Evolutionary conservation across 2,888 invertebrate species (phyloP).

Genomic region (Oasisia sp.): DNA sequence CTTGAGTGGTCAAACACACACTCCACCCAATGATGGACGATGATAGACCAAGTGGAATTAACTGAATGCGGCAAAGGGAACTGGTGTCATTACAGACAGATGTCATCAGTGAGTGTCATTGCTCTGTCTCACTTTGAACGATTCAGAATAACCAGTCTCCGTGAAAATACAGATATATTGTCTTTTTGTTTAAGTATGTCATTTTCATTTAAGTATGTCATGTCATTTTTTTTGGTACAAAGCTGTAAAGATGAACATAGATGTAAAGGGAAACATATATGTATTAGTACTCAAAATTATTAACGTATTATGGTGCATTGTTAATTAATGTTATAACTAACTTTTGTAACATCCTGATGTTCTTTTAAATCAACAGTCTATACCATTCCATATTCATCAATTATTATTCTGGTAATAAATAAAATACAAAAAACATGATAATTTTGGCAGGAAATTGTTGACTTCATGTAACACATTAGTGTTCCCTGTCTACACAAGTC

Average conservation of each 20-base stretch:
- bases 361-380: neutral
- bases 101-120: neutral
- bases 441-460: too few species aligned
- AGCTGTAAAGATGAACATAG: too few species aligned
- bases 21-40: neutral
- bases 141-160: neutral
- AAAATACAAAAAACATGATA: neutral
- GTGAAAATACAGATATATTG: neutral
- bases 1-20: neutral
- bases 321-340: too few species aligned
- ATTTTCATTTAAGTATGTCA: neutral
- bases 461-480: too few species aligned
- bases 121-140: neutral
- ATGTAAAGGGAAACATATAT: neutral
- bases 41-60: conserved; percentile 3
- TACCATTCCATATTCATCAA: neutral
- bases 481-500: too few species aligned
- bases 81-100: neutral
- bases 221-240: neutral
- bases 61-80: conserved; percentile 3
- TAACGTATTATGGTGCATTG: neutral
- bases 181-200: neutral
- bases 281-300: neutral
- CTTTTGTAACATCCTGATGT: neutral
- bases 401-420: neutral